Conservation (phyloP, 2,888 invertebrate species). For the Nycteola revayana region DNA sequence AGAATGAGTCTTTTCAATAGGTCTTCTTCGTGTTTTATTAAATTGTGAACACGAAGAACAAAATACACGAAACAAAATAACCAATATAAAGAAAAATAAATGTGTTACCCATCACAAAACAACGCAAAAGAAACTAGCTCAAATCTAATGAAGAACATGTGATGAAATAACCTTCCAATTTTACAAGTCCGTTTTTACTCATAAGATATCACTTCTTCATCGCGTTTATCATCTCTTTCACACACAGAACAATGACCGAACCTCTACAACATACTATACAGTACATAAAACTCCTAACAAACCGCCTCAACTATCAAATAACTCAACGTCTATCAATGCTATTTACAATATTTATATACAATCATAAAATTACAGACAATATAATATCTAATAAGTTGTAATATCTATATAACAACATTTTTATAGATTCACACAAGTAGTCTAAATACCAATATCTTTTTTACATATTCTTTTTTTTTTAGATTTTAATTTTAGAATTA, state of each 20-base stretch:
- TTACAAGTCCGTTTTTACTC: too few relatives aligned
- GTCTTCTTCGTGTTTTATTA: too few relatives aligned
- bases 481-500: conserved; percentile 27
- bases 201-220: too few relatives aligned
- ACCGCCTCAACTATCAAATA: conserved; percentile 45
- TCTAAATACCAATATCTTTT: conserved; percentile 35
- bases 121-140: too few relatives aligned
- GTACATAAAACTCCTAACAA: conserved; percentile 61
- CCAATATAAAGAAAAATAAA: too few relatives aligned
- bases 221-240: too few relatives aligned
- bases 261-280: conserved; percentile 32
- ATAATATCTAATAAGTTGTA: conserved; percentile 29
- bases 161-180: too few relatives aligned
- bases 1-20: too few relatives aligned
- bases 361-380: conserved; percentile 28
- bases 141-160: too few relatives aligned
- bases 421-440: conserved; percentile 37
- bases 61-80: too few relatives aligned
- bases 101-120: too few relatives aligned
- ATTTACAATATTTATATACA: conserved; percentile 57
- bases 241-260: conserved; percentile 34
- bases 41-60: too few relatives aligned
- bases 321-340: conserved; percentile 32
- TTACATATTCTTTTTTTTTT: conserved; percentile 32
- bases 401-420: conserved; percentile 26